Evolutionary conservation across 2,888 invertebrate genomes (phyloP).

Genomic region (Autographa gamma): DNA sequence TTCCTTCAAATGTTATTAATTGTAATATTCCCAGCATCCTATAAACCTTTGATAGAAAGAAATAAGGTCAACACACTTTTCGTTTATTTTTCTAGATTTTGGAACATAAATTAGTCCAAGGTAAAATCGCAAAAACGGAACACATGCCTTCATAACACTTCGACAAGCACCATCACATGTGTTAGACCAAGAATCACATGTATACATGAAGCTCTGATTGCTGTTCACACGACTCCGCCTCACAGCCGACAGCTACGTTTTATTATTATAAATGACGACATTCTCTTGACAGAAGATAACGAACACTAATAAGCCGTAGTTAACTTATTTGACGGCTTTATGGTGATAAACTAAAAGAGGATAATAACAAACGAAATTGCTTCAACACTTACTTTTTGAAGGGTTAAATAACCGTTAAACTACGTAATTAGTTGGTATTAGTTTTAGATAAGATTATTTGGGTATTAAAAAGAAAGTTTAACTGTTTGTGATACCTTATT

Average conservation of each 20-base stretch:
- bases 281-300: constrained; percentile 57
- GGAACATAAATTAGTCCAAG: not conserved
- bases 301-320: constrained; percentile 34
- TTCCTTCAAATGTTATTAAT: too few relatives aligned
- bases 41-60: too few relatives aligned
- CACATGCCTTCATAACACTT: constrained; percentile 31
- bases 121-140: constrained; percentile 18
- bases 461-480: not conserved
- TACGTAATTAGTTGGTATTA: constrained; percentile 3
- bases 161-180: constrained; percentile 39
- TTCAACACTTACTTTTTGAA: constrained; percentile 12
- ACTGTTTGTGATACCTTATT: not conserved
- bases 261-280: constrained; percentile 63
- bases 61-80: too few relatives aligned
- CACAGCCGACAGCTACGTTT: constrained; percentile 45
- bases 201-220: constrained; percentile 60
- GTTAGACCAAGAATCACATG: constrained; percentile 40
- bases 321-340: constrained; percentile 48
- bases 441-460: not conserved
- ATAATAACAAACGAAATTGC: constrained; percentile 34
- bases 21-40: too few relatives aligned
- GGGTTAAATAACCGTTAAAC: constrained; percentile 10
- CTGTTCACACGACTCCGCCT: constrained; percentile 66
- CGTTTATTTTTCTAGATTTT: too few relatives aligned
- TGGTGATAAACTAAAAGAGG: constrained; percentile 37